Evolutionary conservation across 2,113 vertebrate genomes (phyloP).

Genomic region (Myotis brandtii): DNA sequence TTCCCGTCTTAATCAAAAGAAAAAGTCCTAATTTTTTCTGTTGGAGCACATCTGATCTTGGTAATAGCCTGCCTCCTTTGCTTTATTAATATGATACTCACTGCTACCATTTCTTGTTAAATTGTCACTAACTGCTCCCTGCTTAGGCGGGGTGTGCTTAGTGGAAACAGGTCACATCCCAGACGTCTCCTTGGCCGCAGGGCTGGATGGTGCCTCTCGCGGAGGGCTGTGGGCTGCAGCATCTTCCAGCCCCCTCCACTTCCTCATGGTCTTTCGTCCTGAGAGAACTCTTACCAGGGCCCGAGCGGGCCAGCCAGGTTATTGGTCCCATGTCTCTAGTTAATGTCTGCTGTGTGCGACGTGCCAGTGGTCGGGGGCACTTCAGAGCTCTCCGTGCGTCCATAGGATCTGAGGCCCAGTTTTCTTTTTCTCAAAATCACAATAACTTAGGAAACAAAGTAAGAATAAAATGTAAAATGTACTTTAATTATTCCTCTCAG

Average conservation of each 20-base stretch:
- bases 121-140: background rate
- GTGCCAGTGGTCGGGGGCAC: too few species aligned
- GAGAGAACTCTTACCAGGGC: background rate
- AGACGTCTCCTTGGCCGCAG: background rate
- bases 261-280: background rate
- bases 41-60: background rate
- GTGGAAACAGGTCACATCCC: background rate
- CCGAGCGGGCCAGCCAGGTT: background rate
- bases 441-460: background rate
- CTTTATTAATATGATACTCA: background rate
- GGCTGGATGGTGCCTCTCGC: background rate
- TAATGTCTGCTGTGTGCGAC: fast-evolving
- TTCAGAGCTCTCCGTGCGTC: background rate
- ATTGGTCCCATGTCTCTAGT: background rate
- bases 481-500: background rate
- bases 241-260: background rate
- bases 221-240: background rate
- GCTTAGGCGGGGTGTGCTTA: background rate
- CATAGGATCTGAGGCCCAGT: background rate
- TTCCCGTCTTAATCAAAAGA: conserved; percentile 20
- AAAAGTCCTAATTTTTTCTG: conserved; percentile 19
- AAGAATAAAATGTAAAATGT: background rate
- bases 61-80: background rate
- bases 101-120: background rate
- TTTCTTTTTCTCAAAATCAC: conserved; percentile 24